Base-by-base conservation (phyloP, 2,888 invertebrate genomes). In the Chromoteleia sp. region DNA sequence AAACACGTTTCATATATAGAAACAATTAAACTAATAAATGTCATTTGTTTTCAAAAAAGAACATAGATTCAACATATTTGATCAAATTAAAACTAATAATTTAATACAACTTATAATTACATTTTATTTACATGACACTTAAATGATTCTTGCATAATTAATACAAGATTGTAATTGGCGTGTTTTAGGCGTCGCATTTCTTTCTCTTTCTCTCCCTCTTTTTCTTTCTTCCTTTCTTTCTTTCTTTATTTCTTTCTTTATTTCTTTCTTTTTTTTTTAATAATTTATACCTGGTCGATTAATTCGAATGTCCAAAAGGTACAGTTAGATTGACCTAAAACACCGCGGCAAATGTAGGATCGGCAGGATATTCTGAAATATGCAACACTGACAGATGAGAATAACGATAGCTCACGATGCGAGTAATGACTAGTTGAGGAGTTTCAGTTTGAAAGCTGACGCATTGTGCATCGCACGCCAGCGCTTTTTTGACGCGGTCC, bases 281-380 rank as follows among this genome's bases (percentile, higher is more conserved):
- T 15, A 25, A 19, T 39, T 15, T 1, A 17, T 41, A 4, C 36
- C 19, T 43, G 30, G 50, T 14, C 63, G 43, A 68, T 68, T 68
- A 56, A 68, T 43, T 54, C 8, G 41, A 36, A 36, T 25, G 41
- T 54, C 52, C 41, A 54, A 67, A 65, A 36, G 50, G 50, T 50
- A 65, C 65, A 50, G 65, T 67, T 67, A 67, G 52, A 17, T 10
- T 50, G 48, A 65, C 50, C 50, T 21, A 50, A 65, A 65, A 48
- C 17, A 14, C 45, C 17, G 1, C 17, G 43, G 12, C 29, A 7
- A 8, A 14, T 29, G n/a, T 10, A 12, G 17, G 17, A 45, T 45
- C 45, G 3, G 17, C 12, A 15, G 17, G 19, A 17, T 21, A 36
- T 45, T 21, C 54, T 41, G 17, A 19, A 29, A 52, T 36, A 43